Conservation (phyloP, 2,888 invertebrate species). For the Trachelus tabidus region DNA sequence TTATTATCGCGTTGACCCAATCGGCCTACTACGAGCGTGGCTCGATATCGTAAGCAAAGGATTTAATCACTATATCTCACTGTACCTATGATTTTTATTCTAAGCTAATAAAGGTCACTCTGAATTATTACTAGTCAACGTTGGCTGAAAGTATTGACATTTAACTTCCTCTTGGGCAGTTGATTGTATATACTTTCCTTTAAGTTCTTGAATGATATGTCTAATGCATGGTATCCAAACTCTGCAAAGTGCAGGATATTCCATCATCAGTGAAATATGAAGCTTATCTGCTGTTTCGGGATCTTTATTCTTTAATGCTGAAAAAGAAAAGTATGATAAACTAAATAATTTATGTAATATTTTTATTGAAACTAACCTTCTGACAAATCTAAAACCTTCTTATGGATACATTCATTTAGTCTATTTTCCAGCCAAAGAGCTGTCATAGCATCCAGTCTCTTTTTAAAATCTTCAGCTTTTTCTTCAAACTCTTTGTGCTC, state of each 20-base stretch:
- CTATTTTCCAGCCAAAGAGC: conserved; percentile 71
- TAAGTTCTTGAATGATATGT: conserved; percentile 68
- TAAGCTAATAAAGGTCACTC: not conserved
- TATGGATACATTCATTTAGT: conserved; percentile 67
- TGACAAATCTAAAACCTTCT: conserved; percentile 69
- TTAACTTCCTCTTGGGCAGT: not conserved
- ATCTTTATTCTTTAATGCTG: conserved; percentile 69
- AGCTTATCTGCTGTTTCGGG: conserved; percentile 70
- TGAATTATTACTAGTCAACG: not conserved
- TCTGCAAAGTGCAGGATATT: conserved; percentile 70
- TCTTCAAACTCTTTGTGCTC: conserved; percentile 31
- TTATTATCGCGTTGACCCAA: too few species aligned
- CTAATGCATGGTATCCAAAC: conserved; percentile 75
- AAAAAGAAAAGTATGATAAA: conserved; percentile 38
- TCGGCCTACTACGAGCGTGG: too few species aligned
- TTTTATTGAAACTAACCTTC: conserved; percentile 64
- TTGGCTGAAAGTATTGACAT: not conserved
- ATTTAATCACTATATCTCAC: not conserved
- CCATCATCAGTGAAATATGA: conserved; percentile 72
- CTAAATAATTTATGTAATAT: conserved; percentile 5
- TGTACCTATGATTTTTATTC: not conserved
- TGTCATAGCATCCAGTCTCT: conserved; percentile 70
- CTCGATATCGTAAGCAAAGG: too few species aligned
- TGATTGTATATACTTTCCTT: conserved; percentile 28
- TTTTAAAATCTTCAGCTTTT: conserved; percentile 68